Conservation (phyloP, 37 sponge, comb jelly and placozoan genomes). For the Hexactinellida sp. region DNA sequence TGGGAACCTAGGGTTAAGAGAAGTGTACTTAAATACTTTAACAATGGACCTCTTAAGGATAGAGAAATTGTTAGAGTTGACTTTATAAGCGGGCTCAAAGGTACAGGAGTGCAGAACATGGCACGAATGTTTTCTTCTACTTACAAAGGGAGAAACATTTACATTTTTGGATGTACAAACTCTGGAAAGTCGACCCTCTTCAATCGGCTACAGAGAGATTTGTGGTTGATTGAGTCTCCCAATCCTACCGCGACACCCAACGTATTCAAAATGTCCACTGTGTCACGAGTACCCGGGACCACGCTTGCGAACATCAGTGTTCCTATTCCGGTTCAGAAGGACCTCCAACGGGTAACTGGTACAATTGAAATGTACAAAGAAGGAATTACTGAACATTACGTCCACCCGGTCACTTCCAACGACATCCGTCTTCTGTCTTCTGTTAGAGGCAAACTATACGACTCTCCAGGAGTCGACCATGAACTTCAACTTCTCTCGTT, state of each 20-base stretch:
- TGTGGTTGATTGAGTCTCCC: background rate
- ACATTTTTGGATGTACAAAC: background rate
- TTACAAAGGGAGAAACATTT: background rate
- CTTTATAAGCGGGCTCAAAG: background rate
- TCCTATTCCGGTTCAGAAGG: background rate
- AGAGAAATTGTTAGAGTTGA: background rate
- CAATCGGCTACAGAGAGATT: background rate
- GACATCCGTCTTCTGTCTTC: background rate
- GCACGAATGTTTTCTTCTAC: background rate
- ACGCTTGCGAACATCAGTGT: background rate
- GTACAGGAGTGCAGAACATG: background rate
- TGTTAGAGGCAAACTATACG: background rate
- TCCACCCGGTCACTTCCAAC: background rate
- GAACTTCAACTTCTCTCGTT: background rate
- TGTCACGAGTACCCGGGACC: background rate
- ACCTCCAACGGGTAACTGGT: background rate
- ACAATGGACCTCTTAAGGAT: background rate
- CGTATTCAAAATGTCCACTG: background rate
- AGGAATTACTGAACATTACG: background rate
- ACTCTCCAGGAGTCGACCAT: background rate
- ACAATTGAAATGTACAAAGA: background rate
- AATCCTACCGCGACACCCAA: background rate
- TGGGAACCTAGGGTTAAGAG: background rate
- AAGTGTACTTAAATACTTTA: background rate
- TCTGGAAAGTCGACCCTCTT: background rate